A percentile compares a stretch with the other conserved stretches of the same genome.
phyloP scores from a whole-genome alignment of 2,113 vertebrate species.

The Callaeas wilsoni region DNA sequence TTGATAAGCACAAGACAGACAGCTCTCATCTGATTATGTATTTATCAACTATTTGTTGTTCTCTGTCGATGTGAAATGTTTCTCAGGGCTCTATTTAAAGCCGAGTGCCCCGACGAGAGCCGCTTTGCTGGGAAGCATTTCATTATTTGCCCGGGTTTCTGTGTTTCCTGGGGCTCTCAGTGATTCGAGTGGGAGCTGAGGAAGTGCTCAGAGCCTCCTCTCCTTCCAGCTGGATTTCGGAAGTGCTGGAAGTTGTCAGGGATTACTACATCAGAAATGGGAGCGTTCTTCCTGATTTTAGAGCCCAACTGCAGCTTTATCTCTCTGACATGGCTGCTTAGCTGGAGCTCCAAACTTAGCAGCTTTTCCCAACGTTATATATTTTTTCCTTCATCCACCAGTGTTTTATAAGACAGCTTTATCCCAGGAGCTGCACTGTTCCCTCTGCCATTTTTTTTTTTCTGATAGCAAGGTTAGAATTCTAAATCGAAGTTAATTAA shows the following conservation, averaged over 20 bases:
- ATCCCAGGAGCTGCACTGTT: not conserved
- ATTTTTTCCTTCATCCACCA: not conserved
- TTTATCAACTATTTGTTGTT: not conserved
- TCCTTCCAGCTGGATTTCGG: not conserved
- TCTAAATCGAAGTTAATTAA: not conserved
- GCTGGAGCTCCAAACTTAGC: not conserved
- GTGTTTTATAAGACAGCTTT: not conserved
- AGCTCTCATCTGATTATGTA: not conserved
- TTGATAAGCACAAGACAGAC: not conserved
- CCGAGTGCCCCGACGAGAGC: not conserved
- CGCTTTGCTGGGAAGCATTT: not conserved
- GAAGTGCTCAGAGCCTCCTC: not conserved
- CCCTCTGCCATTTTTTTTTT: not conserved
- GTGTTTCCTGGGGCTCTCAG: not conserved
- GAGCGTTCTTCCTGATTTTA: not conserved
- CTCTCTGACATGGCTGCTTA: not conserved
- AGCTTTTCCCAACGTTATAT: not conserved
- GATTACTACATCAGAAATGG: not conserved
- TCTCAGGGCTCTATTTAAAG: not conserved
- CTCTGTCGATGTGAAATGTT: not conserved
- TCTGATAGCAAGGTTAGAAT: not conserved
- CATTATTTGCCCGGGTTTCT: not conserved
- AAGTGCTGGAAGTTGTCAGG: not conserved
- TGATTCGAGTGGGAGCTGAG: not conserved
- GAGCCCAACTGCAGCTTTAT: not conserved